phyloP scores from a whole-genome alignment of 2,797 vertebrate species.

The Muscicapa striata region DNA sequence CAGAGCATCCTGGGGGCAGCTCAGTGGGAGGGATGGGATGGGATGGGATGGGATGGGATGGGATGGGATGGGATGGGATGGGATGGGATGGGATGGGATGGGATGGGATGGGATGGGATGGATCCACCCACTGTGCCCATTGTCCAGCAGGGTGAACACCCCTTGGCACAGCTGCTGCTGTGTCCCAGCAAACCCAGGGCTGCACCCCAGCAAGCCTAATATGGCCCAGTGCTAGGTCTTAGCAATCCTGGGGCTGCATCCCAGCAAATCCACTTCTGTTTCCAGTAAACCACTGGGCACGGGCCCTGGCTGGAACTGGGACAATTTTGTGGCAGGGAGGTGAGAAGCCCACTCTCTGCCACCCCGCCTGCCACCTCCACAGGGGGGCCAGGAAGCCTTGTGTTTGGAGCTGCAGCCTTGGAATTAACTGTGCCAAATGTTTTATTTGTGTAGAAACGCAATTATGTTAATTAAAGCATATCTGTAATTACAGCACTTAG shows the following conservation, averaged over 20 bases:
- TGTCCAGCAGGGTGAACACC: neutral
- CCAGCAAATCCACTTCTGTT: neutral
- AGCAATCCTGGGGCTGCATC: neutral
- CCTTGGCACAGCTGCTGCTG: neutral
- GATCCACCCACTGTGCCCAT: neutral
- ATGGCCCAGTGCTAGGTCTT: no score
- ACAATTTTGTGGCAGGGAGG: neutral
- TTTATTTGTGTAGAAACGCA: constrained; percentile 57
- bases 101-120: no score
- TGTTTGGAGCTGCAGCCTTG: neutral
- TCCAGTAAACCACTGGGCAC: neutral
- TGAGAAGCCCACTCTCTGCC: neutral
- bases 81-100: neutral
- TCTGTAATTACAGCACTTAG: constrained; percentile 62
- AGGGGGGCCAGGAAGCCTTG: neutral
- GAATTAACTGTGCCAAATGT: constrained; percentile 25
- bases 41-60: neutral
- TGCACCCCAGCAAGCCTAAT: neutral
- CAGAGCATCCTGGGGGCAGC: no score
- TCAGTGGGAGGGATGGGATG: no score
- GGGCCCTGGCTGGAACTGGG: neutral
- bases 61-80: no score
- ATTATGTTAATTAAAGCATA: constrained; percentile 68
- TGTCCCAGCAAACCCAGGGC: neutral
- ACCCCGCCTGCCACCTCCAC: neutral